phyloP scores from a whole-genome alignment of 2,888 invertebrate genomes.

The Microplitis manilae region DNA sequence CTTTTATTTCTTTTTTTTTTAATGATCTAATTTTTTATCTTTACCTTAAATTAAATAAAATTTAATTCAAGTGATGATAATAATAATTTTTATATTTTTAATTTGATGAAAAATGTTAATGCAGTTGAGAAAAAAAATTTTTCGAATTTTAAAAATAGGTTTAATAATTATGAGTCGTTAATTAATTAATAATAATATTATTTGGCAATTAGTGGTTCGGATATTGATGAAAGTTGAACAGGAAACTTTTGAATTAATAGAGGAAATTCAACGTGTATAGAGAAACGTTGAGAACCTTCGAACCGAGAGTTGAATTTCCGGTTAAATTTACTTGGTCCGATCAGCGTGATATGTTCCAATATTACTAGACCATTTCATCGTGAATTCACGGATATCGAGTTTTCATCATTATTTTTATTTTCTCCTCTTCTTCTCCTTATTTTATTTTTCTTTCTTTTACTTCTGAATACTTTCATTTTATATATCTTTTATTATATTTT shows the following conservation, averaged over 20 bases:
- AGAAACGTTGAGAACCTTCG: constrained; percentile 32
- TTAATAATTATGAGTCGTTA: too few species aligned
- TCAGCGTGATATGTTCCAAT: constrained; percentile 39
- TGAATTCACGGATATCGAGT: constrained; percentile 48
- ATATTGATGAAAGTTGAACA: background rate
- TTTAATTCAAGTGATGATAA: too few species aligned
- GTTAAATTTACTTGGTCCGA: constrained; percentile 39
- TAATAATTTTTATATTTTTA: too few species aligned
- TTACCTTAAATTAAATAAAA: too few species aligned
- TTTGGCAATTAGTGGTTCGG: background rate
- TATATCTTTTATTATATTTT: background rate
- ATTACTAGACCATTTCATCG: constrained; percentile 49
- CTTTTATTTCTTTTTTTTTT: too few species aligned
- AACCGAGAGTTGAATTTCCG: constrained; percentile 40
- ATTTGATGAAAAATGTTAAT: too few species aligned
- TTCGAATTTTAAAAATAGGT: too few species aligned
- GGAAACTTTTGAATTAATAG: background rate
- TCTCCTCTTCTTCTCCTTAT: constrained; percentile 17
- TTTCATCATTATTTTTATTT: constrained; percentile 38
- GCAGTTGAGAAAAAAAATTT: too few species aligned
- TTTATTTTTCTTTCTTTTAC: constrained; percentile 21
- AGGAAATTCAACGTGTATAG: background rate
- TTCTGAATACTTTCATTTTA: background rate
- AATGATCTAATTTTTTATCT: too few species aligned
- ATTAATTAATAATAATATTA: background rate